Base-by-base conservation (phyloP, 2,113 vertebrate species). In the Marcusenius ussheri region DNA sequence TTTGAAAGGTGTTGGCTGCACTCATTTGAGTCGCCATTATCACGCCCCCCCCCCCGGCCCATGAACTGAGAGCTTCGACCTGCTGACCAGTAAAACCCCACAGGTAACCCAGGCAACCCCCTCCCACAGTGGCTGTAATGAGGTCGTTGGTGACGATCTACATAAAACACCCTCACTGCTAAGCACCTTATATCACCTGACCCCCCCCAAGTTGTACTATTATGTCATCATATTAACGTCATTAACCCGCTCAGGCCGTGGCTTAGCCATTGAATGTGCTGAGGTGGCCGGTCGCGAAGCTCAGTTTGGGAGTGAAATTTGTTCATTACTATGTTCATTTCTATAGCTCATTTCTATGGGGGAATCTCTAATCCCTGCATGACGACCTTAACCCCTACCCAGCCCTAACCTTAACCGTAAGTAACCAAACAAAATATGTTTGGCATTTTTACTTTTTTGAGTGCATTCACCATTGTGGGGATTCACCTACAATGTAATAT, bases 71-170 rank as follows among this genome's bases (percentile, higher is more conserved):
- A 45, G n/a, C 35, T 24, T 66, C 47, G 13, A 10, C n/a, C 27
- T 70, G 11, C 62, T 47, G 49, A 49, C 49, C n/a, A 87, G 11
- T 50, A 87, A n/a, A 19, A n/a, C 21, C 50, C 70, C 70, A 35
- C 7, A 31, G 45, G 83, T 83, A 35, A 62, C 46, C 56, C 4
- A 7, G 3, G 77, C 53, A 89, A 27, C 62, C 3, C 62, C n/a
- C n/a, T 27, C 62, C 62, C n/a, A 19, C 21, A 13, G 88, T 83
- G 90, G 90, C 50, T 47, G 31, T 89, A 45, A 39, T 39, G 35
- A 45, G 90, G 45, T 90, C 83, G 88, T 87, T 27, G 86, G 87
- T 62, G 91, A 90, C 50, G 80, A 90, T 90, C 88, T 80, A 39
- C 17, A 31, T 56, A 84, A 27, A n/a, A 42, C 88, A 31, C 87